Evolutionary conservation across 2,113 vertebrate genomes (phyloP), one percentile per base, ranked within the genome.

Genomic region (Odobenus rosmarus): DNA sequence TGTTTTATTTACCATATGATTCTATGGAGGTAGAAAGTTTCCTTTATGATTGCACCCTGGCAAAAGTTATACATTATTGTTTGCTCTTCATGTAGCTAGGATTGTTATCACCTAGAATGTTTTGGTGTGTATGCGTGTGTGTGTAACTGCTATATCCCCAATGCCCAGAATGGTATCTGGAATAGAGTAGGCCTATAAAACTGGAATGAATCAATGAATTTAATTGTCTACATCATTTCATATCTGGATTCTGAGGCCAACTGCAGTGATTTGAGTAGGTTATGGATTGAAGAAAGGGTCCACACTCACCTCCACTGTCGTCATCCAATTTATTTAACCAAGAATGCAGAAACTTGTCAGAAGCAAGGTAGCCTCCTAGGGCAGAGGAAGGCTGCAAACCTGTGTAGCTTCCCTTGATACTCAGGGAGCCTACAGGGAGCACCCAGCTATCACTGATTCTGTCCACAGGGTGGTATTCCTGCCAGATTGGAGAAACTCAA

Each of bases 1-100:
- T 62, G 4, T 88, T 93, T 90, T 59, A 89, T 39, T 96, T 94
- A 24, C 19, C 36, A 24, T 64, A 77, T 85, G n/a, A 80, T 72
- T 88, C n/a, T n/a, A 15, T 55, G 64, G 7, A 57, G 16, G 28
- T 84, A 80, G 23, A 62, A 96, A 69, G 6, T 69, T 94, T 39
- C 53, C 76, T 95, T 91, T 89, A 51, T 69, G 36, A 92, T 31
- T 83, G 39, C 33, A 79, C 6, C 31, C 87, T 64, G 23, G 39
- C 36, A 57, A 86, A 86, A 46, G 1, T 55, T 82, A 19, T 4
- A 26, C 1, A 28, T 39, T 33, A 36, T 31, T 67, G 10, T n/a
- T 77, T 96, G 36, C 61, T 53, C 33, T 64, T 6, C 49, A 62
- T 64, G 19, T 77, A 67, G 24, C 46, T 15, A 67, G 2, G 5